Base-by-base conservation (phyloP, 2,113 vertebrate species). In the Spheniscus mendiculus region DNA sequence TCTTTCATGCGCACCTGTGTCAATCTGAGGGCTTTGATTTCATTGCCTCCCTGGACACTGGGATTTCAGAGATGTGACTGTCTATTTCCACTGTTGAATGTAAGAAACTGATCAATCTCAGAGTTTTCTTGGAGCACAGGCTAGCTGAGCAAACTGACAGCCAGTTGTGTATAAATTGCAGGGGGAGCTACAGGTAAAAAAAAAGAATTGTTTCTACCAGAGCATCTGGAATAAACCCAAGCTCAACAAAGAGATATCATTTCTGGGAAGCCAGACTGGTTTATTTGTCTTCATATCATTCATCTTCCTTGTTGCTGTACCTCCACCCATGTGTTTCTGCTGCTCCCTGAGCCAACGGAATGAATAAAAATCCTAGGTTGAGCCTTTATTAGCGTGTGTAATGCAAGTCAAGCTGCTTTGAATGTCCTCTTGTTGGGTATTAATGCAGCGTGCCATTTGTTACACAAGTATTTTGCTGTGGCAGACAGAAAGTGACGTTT, bases 401-500 rank as follows among this genome's bases (percentile, higher is more conserved):
- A 97, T 84, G 90, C 96, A 95, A 96, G 95, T 95, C 93, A 96
- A 95, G 97, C 93, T 97, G 94, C 95, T 93, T 36, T 77, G 91
- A 97, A 92, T 49, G 47, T 91, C 95, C 93, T 97, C 94, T 94
- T 92, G 90, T 96, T 97, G 97, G 91, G 96, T 96, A 94, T 96
- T 97, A 97, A 96, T 95, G 96, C 94, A 96, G 97, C 78, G 47
- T 89, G 91, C 96, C 95, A 97, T 98, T 96, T 92, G 96, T 98
- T 97, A 97, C 96, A 61, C 47, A n/a, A 95, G 96, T 96, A 97
- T 97, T 97, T 97, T 96, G 97, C 97, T 97, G 96, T 96, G 96
- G 90, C 96, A 97, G 97, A 97, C 95, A 98, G 95, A 98, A 98
- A 97, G 97, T 97, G 98, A 98, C 98, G 97, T 98, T 98, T 98